phyloP scores from a whole-genome alignment of 2,797 vertebrate species.

The Pampus argenteus region DNA sequence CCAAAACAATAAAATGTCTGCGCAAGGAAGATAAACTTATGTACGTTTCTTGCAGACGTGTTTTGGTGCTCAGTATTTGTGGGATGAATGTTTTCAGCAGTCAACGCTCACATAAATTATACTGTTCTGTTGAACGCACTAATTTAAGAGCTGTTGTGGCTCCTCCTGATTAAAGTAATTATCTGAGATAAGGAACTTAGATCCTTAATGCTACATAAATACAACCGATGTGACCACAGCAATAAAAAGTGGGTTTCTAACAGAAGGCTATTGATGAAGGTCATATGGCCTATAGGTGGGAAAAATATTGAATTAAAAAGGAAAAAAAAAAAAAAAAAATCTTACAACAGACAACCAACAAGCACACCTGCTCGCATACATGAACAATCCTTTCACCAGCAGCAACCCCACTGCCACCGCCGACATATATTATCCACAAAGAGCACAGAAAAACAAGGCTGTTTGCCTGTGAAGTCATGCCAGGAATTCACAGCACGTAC shows the following conservation, averaged over 20 bases:
- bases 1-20: slow-evolving; percentile 59
- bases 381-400: slow-evolving; percentile 40
- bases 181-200: neutral
- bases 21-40: slow-evolving; percentile 33
- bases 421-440: slow-evolving; percentile 68
- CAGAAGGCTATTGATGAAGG: neutral
- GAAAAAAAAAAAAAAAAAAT: neutral
- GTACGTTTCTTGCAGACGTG: slow-evolving; percentile 36
- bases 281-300: neutral
- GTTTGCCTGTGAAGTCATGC: slow-evolving; percentile 64
- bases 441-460: slow-evolving; percentile 53
- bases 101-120: slow-evolving; percentile 18
- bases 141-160: neutral
- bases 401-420: slow-evolving; percentile 42
- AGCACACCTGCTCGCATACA: slow-evolving; percentile 49
- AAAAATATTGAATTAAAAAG: slow-evolving; percentile 6
- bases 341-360: slow-evolving; percentile 19
- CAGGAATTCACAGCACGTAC: slow-evolving; percentile 63
- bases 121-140: slow-evolving; percentile 18
- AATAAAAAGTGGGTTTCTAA: neutral
- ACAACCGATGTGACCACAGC: neutral
- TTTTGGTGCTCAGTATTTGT: slow-evolving; percentile 23
- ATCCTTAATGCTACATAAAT: slow-evolving; percentile 10
- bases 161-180: slow-evolving; percentile 9
- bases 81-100: slow-evolving; percentile 35